phyloP scores from a whole-genome alignment of 2,113 vertebrate genomes.

The Lethenteron reissneri region DNA sequence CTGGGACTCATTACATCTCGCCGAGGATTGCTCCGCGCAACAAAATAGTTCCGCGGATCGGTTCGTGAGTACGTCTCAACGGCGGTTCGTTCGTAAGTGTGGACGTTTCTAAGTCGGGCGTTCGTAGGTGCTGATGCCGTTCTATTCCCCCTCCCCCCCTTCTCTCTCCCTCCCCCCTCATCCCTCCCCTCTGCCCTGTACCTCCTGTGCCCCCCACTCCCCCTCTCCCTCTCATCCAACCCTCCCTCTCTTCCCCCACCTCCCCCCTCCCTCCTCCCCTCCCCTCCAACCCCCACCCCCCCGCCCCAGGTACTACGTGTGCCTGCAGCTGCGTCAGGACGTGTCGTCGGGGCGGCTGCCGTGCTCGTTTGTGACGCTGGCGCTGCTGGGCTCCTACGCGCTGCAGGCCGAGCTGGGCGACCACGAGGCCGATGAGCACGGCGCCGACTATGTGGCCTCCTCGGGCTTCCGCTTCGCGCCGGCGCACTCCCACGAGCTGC shows the following conservation, averaged over 20 bases:
- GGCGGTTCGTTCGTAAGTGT: too few species aligned
- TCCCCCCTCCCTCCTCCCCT: background rate
- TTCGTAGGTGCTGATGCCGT: background rate
- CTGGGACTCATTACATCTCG: too few species aligned
- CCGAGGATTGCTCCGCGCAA: too few species aligned
- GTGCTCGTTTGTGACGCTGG: constrained; percentile 84
- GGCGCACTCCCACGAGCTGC: constrained; percentile 76
- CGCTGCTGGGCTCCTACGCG: constrained; percentile 73
- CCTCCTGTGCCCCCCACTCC: background rate
- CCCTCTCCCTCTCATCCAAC: background rate
- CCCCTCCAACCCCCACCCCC: background rate
- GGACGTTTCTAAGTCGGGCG: too few species aligned
- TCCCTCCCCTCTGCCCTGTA: background rate
- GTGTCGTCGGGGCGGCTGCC: constrained; percentile 56
- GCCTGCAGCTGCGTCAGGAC: constrained; percentile 81
- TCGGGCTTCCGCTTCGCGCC: constrained; percentile 63
- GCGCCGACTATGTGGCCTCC: constrained; percentile 31
- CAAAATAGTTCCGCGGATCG: too few species aligned
- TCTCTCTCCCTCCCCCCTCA: background rate
- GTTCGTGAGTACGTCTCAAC: too few species aligned
- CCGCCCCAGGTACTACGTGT: constrained; percentile 52
- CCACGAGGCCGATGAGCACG: constrained; percentile 60
- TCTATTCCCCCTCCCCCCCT: background rate
- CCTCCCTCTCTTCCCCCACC: background rate
- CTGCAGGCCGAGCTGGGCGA: constrained; percentile 86